A percentile compares a stretch with the other conserved stretches of the same genome.
phyloP scores from a whole-genome alignment of 2,888 invertebrate species.

The Drosophila leonis region DNA sequence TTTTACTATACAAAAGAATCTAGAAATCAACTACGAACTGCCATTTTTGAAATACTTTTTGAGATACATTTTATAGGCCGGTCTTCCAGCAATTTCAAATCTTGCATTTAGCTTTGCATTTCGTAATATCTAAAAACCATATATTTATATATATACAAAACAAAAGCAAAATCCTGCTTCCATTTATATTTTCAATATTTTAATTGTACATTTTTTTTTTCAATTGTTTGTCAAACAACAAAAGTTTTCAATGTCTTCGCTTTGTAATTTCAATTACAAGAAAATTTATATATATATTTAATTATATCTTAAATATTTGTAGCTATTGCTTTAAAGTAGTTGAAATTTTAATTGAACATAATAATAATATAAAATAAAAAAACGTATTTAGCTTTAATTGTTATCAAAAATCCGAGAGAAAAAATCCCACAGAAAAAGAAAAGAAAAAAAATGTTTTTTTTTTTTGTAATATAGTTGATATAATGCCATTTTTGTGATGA shows the following conservation, averaged over 20 bases:
- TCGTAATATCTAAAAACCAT: constrained; percentile 18
- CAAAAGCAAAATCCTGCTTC: constrained; percentile 36
- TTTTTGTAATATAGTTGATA: constrained; percentile 67
- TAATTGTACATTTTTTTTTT: constrained; percentile 31
- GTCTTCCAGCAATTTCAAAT: constrained; percentile 47
- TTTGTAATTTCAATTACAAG: constrained; percentile 74
- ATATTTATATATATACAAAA: constrained; percentile 3
- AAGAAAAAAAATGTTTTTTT: constrained; percentile 28
- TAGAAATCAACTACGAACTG: constrained; percentile 51
- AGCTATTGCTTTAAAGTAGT: constrained; percentile 69
- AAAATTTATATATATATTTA: constrained; percentile 34
- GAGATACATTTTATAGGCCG: constrained; percentile 49
- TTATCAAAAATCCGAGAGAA: constrained; percentile 57
- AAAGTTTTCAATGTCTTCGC: constrained; percentile 80
- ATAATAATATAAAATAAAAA: too few species aligned
- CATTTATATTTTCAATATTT: constrained; percentile 41
- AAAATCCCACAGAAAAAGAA: constrained; percentile 41
- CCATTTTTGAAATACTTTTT: constrained; percentile 46
- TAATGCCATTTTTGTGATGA: constrained; percentile 84
- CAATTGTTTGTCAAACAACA: constrained; percentile 53
- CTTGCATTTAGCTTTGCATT: constrained; percentile 66
- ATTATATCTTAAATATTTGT: constrained; percentile 48
- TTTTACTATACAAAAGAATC: constrained; percentile 9
- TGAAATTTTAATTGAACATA: constrained; percentile 50
- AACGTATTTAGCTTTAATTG: constrained; percentile 75